Percentiles rank a stretch among this genome's conserved stretches.
phyloP scores from a whole-genome alignment of 2,797 vertebrate genomes.

The Malurus splendens region DNA sequence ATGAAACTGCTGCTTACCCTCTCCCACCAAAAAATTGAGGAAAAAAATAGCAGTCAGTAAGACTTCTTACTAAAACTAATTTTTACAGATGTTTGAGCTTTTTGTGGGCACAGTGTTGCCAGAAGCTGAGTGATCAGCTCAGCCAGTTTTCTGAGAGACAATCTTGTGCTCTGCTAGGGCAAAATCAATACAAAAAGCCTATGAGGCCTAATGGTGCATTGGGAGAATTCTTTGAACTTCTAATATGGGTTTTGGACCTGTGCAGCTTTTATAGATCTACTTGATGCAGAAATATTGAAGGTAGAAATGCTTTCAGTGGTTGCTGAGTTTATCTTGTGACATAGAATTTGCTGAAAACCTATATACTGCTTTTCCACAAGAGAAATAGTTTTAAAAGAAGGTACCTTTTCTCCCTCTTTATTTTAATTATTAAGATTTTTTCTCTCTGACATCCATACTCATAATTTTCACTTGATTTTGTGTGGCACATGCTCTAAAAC shows the following conservation, averaged over 20 bases:
- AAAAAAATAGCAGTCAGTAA: neutral
- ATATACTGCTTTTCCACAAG: neutral
- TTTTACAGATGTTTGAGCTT: neutral
- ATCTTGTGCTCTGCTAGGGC: neutral
- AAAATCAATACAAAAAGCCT: neutral
- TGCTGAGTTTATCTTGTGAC: neutral
- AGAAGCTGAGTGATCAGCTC: neutral
- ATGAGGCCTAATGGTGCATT: neutral
- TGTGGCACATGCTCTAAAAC: neutral
- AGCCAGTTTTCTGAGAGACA: neutral
- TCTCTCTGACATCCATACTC: neutral
- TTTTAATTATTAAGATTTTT: neutral
- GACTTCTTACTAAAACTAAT: neutral
- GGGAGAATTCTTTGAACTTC: neutral
- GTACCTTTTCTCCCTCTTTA: neutral
- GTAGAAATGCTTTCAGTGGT: neutral
- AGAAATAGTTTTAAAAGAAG: neutral
- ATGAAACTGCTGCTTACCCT: neutral
- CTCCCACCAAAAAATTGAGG: accelerated
- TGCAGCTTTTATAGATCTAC: neutral
- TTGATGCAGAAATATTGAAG: neutral
- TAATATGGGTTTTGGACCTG: neutral
- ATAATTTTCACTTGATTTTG: neutral
- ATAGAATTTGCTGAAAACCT: neutral
- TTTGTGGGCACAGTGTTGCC: neutral